phyloP scores from a whole-genome alignment of 1,140 invertebrate species.

The Drosophila lacertosa region DNA sequence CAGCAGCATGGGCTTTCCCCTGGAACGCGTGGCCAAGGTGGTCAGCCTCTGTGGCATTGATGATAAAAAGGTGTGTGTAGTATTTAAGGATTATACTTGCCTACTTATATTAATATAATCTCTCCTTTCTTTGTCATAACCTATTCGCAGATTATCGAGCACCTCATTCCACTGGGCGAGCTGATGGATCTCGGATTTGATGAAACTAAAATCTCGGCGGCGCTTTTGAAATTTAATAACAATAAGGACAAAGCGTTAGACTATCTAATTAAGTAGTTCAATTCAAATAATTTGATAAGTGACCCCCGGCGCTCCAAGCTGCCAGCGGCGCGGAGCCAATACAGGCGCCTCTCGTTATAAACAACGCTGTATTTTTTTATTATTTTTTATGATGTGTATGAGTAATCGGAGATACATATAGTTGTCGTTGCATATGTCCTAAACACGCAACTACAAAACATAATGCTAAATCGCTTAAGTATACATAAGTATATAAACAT shows the following conservation, averaged over 20 bases:
- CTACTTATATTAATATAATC: constrained; percentile 17
- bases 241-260: constrained; percentile 95
- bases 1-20: constrained; percentile 93
- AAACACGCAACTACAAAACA: constrained; percentile 31
- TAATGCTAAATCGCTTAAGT: constrained; percentile 50
- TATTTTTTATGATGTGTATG: constrained; percentile 29
- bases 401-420: constrained; percentile 37
- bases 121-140: constrained; percentile 80
- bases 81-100: too few species aligned
- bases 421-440: constrained; percentile 37
- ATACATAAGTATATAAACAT: constrained; percentile 35
- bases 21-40: constrained; percentile 90
- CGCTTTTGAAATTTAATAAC: constrained; percentile 90
- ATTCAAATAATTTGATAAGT: constrained; percentile 43
- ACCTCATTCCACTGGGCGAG: constrained; percentile 88
- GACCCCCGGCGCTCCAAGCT: constrained; percentile 26
- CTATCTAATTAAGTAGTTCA: constrained; percentile 89
- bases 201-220: constrained; percentile 89
- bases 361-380: constrained; percentile 40
- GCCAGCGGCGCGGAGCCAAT: constrained; percentile 2
- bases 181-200: constrained; percentile 93
- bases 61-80: constrained; percentile 93
- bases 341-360: constrained; percentile 37
- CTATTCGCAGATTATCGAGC: constrained; percentile 87
- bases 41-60: constrained; percentile 90